Conservation (phyloP, 2,888 invertebrate genomes). For the Pecten maximus region DNA sequence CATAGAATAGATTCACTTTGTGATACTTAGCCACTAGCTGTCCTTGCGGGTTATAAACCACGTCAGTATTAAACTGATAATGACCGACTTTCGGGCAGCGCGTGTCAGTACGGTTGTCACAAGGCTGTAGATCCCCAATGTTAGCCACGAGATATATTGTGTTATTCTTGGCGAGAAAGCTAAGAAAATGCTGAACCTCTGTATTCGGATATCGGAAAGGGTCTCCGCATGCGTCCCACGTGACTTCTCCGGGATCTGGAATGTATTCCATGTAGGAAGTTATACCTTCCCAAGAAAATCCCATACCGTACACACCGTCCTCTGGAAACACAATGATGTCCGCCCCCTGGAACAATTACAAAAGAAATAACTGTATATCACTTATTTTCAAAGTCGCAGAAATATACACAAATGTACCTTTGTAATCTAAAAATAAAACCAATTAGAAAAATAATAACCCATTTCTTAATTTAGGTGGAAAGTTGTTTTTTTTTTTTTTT, state of each 20-base stretch:
- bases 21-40: conserved; percentile 87
- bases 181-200: conserved; percentile 70
- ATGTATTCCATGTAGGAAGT: conserved; percentile 67
- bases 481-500: no score
- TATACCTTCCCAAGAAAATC: conserved; percentile 61
- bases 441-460: no score
- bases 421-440: no score
- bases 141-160: conserved; percentile 89
- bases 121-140: conserved; percentile 86
- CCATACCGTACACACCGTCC: conserved; percentile 83
- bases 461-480: neutral
- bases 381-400: neutral
- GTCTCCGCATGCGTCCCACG: conserved; percentile 81
- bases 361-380: neutral
- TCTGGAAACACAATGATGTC: conserved; percentile 93
- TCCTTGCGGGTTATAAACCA: conserved; percentile 89
- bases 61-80: conserved; percentile 89
- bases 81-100: conserved; percentile 70
- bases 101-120: conserved; percentile 77
- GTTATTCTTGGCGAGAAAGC: conserved; percentile 86
- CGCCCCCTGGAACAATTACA: conserved; percentile 84
- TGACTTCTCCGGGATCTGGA: conserved; percentile 82
- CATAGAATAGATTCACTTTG: conserved; percentile 84
- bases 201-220: conserved; percentile 54
- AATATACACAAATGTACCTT: neutral